A percentile compares a stretch with the other conserved stretches of the same genome.
Evolutionary conservation across 2,888 invertebrate genomes (phyloP).

Genomic region (Athalia rosae): DNA sequence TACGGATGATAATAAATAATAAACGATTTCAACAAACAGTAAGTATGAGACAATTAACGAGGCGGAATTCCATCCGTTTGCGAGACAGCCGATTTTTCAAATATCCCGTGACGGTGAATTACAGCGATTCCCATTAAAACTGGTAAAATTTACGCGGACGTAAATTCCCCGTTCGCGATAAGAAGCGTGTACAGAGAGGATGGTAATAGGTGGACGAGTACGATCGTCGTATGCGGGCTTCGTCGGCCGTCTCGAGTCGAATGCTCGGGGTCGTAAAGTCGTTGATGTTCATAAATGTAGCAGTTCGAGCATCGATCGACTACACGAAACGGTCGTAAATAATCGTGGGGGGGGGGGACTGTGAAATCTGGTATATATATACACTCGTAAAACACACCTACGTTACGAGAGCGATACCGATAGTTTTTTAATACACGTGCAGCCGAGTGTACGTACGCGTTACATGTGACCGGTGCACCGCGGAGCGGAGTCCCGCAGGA

Average conservation of each 20-base stretch:
- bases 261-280: conserved; percentile 21
- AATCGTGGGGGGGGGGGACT: conserved; percentile 13
- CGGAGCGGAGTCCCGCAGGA: background rate
- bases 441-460: too few species aligned
- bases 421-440: background rate
- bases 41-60: too few species aligned
- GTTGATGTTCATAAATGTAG: conserved; percentile 64
- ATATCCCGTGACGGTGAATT: too few species aligned
- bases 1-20: too few species aligned
- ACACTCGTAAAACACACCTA: conserved; percentile 19
- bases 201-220: background rate
- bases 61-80: too few species aligned
- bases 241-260: background rate
- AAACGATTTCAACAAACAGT: too few species aligned
- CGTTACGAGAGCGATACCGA: background rate
- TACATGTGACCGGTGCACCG: background rate
- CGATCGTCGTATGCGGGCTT: background rate
- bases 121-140: too few species aligned
- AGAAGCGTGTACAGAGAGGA: too few species aligned
- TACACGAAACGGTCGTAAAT: conserved; percentile 51
- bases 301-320: conserved; percentile 59
- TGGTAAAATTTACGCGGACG: too few species aligned
- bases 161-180: too few species aligned
- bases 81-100: too few species aligned
- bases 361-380: background rate